These are phyloP conservation scores for Pao palembangensis DNA, from an alignment of 2,113 vertebrate species.

Conservation along the genomic window DNA sequence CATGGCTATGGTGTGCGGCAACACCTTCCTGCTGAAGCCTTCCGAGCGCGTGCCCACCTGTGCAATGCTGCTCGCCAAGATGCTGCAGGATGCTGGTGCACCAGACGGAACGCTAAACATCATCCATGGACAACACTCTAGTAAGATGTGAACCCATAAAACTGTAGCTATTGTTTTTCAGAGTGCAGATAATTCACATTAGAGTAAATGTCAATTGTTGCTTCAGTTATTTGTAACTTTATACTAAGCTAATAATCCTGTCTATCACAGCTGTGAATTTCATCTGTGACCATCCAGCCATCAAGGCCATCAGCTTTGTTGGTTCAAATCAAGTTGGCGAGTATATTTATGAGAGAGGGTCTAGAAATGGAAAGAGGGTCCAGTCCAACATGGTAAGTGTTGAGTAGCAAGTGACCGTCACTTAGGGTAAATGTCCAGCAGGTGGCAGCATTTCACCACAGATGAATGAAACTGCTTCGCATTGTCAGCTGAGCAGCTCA, in stretches of 20 bases:
- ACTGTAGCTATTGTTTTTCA: background rate
- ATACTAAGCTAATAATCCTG: background rate
- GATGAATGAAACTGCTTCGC: conserved; percentile 1
- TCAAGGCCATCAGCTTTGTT: conserved; percentile 97
- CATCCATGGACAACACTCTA: conserved; percentile 91
- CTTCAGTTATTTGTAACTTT: background rate
- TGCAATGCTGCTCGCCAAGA: conserved; percentile 87
- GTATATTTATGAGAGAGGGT: conserved; percentile 95
- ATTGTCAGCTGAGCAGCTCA: background rate
- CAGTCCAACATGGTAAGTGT: conserved; percentile 94
- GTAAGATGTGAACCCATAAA: conserved; percentile 59
- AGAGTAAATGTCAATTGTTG: background rate
- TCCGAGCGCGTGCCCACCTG: conserved; percentile 93
- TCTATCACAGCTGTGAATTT: conserved; percentile 86
- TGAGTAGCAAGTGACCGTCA: background rate
- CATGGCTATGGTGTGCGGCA: conserved; percentile 94
- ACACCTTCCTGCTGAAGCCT: conserved; percentile 94
- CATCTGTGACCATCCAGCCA: conserved; percentile 94
- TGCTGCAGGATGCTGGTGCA: conserved; percentile 91
- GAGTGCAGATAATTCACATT: background rate
- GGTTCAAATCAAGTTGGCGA: conserved; percentile 97
- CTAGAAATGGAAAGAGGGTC: conserved; percentile 91
- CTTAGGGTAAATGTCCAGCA: conserved; percentile 41
- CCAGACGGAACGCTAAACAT: conserved; percentile 91
- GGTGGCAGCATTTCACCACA: conserved; percentile 64